Conservation (phyloP, 2,888 invertebrate species). For the Pristionchus maxplancki region DNA sequence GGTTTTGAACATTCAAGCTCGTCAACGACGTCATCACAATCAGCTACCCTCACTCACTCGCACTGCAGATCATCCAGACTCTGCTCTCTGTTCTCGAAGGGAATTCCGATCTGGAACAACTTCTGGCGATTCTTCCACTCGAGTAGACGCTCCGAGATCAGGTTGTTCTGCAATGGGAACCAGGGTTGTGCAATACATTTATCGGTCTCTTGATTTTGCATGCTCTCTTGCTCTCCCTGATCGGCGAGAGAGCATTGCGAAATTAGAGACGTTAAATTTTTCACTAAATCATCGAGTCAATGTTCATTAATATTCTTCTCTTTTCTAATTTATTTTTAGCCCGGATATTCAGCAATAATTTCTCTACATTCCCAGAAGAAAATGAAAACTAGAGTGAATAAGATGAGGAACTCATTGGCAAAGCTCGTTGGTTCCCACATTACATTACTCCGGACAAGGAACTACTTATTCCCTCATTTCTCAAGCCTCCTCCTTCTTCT, state of each 20-base stretch:
- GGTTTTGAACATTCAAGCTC: no score
- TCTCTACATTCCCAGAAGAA: background rate
- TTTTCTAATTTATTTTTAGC: no score
- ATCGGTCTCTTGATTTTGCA: no score
- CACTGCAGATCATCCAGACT: constrained; percentile 75
- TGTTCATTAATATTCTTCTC: no score
- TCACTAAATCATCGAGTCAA: no score
- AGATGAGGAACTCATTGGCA: background rate
- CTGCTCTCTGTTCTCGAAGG: constrained; percentile 73
- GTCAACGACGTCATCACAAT: no score
- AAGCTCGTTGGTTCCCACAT: background rate
- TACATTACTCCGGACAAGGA: background rate
- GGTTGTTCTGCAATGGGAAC: constrained; percentile 66
- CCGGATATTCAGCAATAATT: no score
- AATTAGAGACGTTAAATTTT: no score
- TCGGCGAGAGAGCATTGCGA: no score
- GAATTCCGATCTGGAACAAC: constrained; percentile 76
- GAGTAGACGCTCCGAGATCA: constrained; percentile 72
- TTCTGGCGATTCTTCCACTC: constrained; percentile 78
- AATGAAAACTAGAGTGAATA: background rate
- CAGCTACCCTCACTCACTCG: no score
- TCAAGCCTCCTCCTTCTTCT: background rate
- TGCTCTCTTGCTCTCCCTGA: no score
- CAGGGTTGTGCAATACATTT: no score
- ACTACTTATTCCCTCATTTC: background rate